Evolutionary conservation across 35 echinoderm and acorn worm species (phyloP).

Genomic region (Holothuria glaberrima): DNA sequence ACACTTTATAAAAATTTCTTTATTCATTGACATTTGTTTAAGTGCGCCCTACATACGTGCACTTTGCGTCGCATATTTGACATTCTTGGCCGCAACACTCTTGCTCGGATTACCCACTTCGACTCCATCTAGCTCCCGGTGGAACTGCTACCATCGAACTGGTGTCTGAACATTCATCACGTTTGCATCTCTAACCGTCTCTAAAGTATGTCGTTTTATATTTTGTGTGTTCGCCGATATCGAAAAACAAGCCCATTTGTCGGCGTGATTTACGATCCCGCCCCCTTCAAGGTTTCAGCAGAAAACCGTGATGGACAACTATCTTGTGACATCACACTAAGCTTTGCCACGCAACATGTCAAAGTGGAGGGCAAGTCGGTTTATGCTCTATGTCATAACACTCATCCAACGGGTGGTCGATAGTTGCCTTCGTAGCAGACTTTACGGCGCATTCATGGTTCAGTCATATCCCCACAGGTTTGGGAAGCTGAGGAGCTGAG

Average conservation of each 20-base stretch:
- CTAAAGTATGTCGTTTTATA: slow-evolving; percentile 31
- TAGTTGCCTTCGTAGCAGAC: background rate
- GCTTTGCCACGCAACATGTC: slow-evolving; percentile 38
- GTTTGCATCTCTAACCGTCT: slow-evolving; percentile 1
- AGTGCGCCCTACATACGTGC: background rate
- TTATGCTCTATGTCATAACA: slow-evolving; percentile 45
- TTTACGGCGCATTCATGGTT: too few species aligned
- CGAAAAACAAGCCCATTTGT: slow-evolving; percentile 48
- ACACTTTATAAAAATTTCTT: too few species aligned
- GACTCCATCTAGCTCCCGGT: background rate
- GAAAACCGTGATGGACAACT: slow-evolving; percentile 42
- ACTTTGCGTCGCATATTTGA: background rate
- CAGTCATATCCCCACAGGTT: too few species aligned
- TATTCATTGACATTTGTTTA: too few species aligned
- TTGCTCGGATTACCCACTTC: slow-evolving; percentile 36
- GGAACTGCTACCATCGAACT: background rate
- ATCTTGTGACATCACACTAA: slow-evolving; percentile 31
- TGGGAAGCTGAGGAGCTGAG: too few species aligned
- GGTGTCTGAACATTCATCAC: slow-evolving; percentile 8
- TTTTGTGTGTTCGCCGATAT: slow-evolving; percentile 11
- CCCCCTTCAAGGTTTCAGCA: background rate
- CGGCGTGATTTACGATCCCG: slow-evolving; percentile 29
- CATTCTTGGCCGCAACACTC: slow-evolving; percentile 19
- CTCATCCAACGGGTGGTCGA: slow-evolving; percentile 44
- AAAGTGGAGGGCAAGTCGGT: slow-evolving; percentile 19